Evolutionary conservation across 2,113 vertebrate species (phyloP).

Genomic region (Pseudopipra pipra): DNA sequence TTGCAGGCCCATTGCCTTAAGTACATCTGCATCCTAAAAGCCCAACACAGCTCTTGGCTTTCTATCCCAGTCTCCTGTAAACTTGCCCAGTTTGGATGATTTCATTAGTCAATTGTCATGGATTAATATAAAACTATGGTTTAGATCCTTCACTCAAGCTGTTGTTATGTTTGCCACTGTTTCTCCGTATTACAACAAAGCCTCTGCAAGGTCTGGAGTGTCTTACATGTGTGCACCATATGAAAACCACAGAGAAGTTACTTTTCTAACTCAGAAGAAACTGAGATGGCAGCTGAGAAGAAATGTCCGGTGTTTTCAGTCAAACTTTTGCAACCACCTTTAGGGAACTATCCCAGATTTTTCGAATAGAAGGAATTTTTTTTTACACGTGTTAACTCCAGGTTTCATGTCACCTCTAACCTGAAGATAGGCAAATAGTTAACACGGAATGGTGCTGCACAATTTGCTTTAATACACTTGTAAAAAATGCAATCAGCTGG

Average conservation of each 20-base stretch:
- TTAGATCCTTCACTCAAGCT: background rate
- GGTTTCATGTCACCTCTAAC: background rate
- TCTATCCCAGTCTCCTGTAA: background rate
- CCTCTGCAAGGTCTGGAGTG: background rate
- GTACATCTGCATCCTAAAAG: slow-evolving; percentile 41
- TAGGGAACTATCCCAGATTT: background rate
- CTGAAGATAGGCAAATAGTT: background rate
- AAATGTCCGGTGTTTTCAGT: background rate
- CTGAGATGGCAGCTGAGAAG: background rate
- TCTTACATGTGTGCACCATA: background rate
- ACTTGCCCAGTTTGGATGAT: slow-evolving; percentile 49
- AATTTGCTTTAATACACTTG: background rate
- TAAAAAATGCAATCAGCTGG: background rate
- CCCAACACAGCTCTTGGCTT: slow-evolving; percentile 46
- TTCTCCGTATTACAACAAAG: background rate
- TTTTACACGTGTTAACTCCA: background rate
- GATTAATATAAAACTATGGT: background rate
- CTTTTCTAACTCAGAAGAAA: background rate
- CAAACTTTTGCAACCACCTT: background rate
- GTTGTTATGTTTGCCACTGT: background rate
- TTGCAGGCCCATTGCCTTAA: slow-evolving; percentile 50
- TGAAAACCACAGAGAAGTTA: background rate
- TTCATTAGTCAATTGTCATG: slow-evolving; percentile 3
- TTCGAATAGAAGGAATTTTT: background rate
- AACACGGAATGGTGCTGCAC: background rate